Evolutionary conservation across 1,140 invertebrate genomes (phyloP), one percentile per base, ranked within the genome.

Genomic region (Platorchestia sp.): DNA sequence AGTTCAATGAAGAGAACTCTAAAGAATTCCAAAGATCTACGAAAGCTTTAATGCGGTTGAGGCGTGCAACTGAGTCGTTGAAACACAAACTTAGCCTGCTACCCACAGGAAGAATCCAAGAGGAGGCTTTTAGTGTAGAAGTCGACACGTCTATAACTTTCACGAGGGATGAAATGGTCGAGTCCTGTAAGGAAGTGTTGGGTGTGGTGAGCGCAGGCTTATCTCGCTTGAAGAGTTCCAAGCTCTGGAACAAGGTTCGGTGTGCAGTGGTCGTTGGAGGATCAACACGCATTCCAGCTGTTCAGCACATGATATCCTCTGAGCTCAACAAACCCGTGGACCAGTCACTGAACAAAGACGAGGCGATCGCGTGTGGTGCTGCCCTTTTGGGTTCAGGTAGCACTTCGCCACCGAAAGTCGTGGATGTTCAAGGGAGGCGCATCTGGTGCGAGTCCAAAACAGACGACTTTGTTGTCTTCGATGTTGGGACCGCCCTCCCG

Each of bases 311-410:
- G 43, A 89, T 89, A 42, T 40, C 45, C 91, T n/a, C 43, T 45
- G 10, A 6, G n/a, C n/a, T 93, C 10, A 44, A 44, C 3, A 93
- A 41, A 45, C 40, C 19, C 45, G 19, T 93, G 45, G 91, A 93
- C 45, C 41, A 44, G 16, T 93, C 91, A 44, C 91, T 93, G 7
- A 93, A 93, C 36, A 45, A 47, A 45, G 91, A 93, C 91, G 91
- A 93, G 44, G 91, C 91, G 43, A n/a, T 93, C 10, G 91, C 91
- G 6, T 93, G 44, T 93, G 91, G 91, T 7, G 91, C 91, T 16
- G 91, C 91, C 10, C 5, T 89, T 89, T 0, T 89, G 87, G 87
- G 36, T 19, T 89, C 36, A 7, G 36, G 27, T 36, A 36, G 14
- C 10, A 36, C 59, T 75, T 14, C 10, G 59, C 59, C 10, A 36